Evolutionary conservation across 2,888 invertebrate species (phyloP).

Genomic region (Crematogaster levior): DNA sequence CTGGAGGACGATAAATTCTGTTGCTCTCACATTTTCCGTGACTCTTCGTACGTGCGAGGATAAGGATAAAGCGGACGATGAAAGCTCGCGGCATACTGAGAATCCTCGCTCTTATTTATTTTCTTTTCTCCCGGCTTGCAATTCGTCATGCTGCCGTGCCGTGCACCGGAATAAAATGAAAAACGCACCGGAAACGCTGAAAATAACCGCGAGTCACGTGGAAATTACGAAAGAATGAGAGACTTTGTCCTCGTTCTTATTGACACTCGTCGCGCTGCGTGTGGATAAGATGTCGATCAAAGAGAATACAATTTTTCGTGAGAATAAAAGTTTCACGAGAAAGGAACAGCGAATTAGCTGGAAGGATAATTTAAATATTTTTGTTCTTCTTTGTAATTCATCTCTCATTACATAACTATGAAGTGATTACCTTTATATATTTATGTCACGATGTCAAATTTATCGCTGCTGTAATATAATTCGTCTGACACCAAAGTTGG

Average conservation of each 20-base stretch:
- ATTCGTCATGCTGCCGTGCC: slow-evolving; percentile 41
- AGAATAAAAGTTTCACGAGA: background rate
- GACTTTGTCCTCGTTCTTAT: background rate
- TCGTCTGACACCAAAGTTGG: background rate
- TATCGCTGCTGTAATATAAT: background rate
- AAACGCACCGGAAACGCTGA: slow-evolving; percentile 29
- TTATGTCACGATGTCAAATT: background rate
- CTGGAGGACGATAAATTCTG: slow-evolving; percentile 75
- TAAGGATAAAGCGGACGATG: slow-evolving; percentile 77
- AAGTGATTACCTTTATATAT: background rate
- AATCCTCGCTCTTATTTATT: slow-evolving; percentile 55
- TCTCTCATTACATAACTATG: background rate
- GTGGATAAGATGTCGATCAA: background rate
- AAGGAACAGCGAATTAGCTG: background rate
- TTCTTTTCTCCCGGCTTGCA: slow-evolving; percentile 50
- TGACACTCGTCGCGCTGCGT: background rate
- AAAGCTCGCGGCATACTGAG: slow-evolving; percentile 68
- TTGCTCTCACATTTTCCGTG: slow-evolving; percentile 61
- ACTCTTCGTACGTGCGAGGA: slow-evolving; percentile 66
- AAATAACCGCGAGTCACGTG: slow-evolving; percentile 22
- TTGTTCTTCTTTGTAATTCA: background rate
- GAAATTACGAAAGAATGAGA: slow-evolving; percentile 15
- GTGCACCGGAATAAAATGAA: slow-evolving; percentile 35
- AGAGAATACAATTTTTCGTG: background rate
- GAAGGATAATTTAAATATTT: background rate